These are phyloP conservation scores for Magallana angulata DNA, from an alignment of 1,140 invertebrate genomes.

Conservation along the genomic window DNA sequence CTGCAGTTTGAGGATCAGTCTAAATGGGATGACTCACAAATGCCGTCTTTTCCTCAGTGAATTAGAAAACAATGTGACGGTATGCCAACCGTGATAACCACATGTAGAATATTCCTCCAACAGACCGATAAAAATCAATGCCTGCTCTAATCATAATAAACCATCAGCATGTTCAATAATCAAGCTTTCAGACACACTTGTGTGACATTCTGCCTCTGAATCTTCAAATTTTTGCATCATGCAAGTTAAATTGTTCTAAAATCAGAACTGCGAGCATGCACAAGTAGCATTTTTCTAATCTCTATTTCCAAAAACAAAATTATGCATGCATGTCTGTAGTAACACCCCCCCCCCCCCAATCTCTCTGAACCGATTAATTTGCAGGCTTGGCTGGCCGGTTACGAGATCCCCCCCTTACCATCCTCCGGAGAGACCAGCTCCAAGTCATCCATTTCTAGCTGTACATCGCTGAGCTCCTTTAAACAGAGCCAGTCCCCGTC, in stretches of 20 bases:
- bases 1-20: no score
- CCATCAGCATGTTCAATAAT: background rate
- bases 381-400: background rate
- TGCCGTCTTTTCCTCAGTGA: background rate
- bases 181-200: background rate
- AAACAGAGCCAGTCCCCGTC: slow-evolving; percentile 98
- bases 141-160: background rate
- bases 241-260: background rate
- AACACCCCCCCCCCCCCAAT: background rate
- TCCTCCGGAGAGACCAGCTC: slow-evolving; percentile 52
- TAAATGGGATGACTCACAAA: background rate
- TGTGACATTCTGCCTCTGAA: background rate
- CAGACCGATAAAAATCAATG: slow-evolving; percentile 18
- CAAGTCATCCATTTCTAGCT: slow-evolving; percentile 84
- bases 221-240: background rate
- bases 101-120: background rate
- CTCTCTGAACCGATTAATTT: background rate
- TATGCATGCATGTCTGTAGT: background rate
- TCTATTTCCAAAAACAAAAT: background rate
- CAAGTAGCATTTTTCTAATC: background rate
- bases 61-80: background rate
- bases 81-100: background rate
- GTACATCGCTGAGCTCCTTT: slow-evolving; percentile 92
- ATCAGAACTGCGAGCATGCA: background rate
- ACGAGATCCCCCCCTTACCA: slow-evolving; percentile 50